A percentile compares a stretch with the other conserved stretches of the same genome.
Conservation (phyloP, 2,888 invertebrate species). For the Ornithoptera alexandrae region DNA sequence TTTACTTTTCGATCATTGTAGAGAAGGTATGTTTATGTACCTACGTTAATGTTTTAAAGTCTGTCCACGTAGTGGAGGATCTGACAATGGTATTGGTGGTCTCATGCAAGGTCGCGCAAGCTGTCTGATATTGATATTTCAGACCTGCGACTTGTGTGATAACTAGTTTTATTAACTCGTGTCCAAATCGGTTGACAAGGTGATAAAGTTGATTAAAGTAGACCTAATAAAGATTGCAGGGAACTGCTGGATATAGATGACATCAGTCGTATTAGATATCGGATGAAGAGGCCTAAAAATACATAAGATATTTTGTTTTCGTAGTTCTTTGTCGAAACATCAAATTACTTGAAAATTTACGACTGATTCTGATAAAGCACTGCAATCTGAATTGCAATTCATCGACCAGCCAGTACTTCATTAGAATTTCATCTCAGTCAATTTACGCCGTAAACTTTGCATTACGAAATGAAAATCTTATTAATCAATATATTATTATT, state of each 20-base stretch:
- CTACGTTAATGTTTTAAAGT: no score
- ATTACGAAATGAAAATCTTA: slow-evolving; percentile 19
- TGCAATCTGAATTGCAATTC: slow-evolving; percentile 20
- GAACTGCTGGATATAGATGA: no score
- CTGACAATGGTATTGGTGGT: no score
- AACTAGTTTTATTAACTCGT: no score
- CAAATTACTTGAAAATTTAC: slow-evolving; percentile 19
- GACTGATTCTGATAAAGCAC: slow-evolving; percentile 5
- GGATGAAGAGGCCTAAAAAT: not conserved
- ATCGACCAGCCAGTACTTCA: slow-evolving; percentile 8
- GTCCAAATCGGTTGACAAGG: no score
- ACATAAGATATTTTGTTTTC: not conserved
- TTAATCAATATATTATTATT: slow-evolving; percentile 10
- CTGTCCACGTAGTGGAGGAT: no score
- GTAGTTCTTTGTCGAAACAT: slow-evolving; percentile 6
- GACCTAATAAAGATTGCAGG: no score
- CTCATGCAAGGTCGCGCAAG: no score
- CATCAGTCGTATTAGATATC: not conserved
- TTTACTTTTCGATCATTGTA: not conserved
- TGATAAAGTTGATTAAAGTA: no score
- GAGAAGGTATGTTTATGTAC: not conserved
- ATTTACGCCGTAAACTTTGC: slow-evolving; percentile 9
- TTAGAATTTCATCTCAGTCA: slow-evolving; percentile 20
- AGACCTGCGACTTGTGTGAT: no score
- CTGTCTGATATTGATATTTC: no score